A percentile compares a stretch with the other conserved stretches of the same genome.
Evolutionary conservation across 2,888 invertebrate genomes (phyloP).

Genomic region (Busseola fusca): DNA sequence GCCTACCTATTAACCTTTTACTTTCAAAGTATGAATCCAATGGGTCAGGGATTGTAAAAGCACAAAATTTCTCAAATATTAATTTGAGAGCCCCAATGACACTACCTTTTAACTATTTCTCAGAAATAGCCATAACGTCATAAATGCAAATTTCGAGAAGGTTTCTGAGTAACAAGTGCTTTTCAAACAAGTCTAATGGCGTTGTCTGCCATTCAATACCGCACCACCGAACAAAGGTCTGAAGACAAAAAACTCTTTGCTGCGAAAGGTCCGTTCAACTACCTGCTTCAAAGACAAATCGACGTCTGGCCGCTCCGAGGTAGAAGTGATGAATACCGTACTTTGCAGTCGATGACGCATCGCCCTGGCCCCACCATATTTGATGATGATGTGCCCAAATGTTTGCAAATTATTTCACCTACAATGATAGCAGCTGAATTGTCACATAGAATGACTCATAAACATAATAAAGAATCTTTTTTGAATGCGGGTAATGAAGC

Average conservation of each 20-base stretch:
- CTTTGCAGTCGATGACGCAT: slow-evolving; percentile 76
- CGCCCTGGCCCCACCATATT: slow-evolving; percentile 62
- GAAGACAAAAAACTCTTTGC: slow-evolving; percentile 74
- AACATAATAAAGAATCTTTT: slow-evolving; percentile 44
- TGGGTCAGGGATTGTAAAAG: slow-evolving; percentile 11
- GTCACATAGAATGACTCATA: slow-evolving; percentile 71
- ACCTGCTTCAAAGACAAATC: slow-evolving; percentile 79
- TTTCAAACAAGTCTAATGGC: slow-evolving; percentile 68
- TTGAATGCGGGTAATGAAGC: slow-evolving; percentile 53
- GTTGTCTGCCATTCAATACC: slow-evolving; percentile 71
- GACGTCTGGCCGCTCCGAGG: slow-evolving; percentile 68
- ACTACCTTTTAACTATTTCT: slow-evolving; percentile 11
- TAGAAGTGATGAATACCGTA: slow-evolving; percentile 41
- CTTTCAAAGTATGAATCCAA: slow-evolving; percentile 11
- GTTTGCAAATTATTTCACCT: slow-evolving; percentile 59
- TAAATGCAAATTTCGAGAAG: slow-evolving; percentile 60
- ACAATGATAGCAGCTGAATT: slow-evolving; percentile 69
- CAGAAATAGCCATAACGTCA: slow-evolving; percentile 52
- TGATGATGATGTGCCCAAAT: slow-evolving; percentile 60
- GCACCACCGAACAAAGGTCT: slow-evolving; percentile 73
- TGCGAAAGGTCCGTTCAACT: slow-evolving; percentile 78
- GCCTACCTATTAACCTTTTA: slow-evolving; percentile 1
- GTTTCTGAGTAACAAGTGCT: slow-evolving; percentile 71
- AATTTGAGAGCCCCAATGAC: slow-evolving; percentile 1
- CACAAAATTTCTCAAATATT: not conserved